Base-by-base conservation (phyloP, 2,888 invertebrate genomes). In the Eilema depressum region DNA sequence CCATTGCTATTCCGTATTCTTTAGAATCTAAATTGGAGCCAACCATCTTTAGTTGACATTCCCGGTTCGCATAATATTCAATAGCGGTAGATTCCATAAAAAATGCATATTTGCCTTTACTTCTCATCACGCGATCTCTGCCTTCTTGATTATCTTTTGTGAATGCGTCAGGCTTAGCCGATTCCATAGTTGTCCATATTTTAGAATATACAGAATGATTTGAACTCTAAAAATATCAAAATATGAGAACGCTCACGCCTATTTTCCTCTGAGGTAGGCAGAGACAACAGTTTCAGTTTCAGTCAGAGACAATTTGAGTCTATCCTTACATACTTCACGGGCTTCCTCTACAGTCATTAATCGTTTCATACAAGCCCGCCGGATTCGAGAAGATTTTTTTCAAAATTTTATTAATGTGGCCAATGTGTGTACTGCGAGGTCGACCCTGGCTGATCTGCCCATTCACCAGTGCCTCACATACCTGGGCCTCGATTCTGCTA, bases 41-140 rank as follows among this genome's bases (percentile, higher is more conserved):
- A 47, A 98, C 96, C 95, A 97, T 97, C 73, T 96, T 97, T 74
- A 99, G 96, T 73, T 97, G 96, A 89, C 99, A 99, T 85, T 97
- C 96, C 76, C 97, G 96, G 89, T 98, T 97, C 76, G 97, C 97
- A 81, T 97, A 97, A 92, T 99, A 99, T 90, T 99, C 99, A 82
- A 99, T 97, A 30, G 98, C 97, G 0, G 99, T 97, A 47, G 99
- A 99, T 95, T 99, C 99, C 98, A 99, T 99, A 74, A 99, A 96
- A 89, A 98, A 99, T 3, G 99, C 99, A 91, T 98, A 99, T 76
- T 96, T 96, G 41, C 97, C 97, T 86, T 97, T 97, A 68, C 96
- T 97, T 85, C 96, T 96, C 56, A 96, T 88, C 0, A 99, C 99
- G 63, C 98, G 96, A 28, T 97, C 97, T 2, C 98, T 97, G 0